Evolutionary conservation across 2,888 invertebrate genomes (phyloP).

Genomic region (Yponomeuta cagnagella): DNA sequence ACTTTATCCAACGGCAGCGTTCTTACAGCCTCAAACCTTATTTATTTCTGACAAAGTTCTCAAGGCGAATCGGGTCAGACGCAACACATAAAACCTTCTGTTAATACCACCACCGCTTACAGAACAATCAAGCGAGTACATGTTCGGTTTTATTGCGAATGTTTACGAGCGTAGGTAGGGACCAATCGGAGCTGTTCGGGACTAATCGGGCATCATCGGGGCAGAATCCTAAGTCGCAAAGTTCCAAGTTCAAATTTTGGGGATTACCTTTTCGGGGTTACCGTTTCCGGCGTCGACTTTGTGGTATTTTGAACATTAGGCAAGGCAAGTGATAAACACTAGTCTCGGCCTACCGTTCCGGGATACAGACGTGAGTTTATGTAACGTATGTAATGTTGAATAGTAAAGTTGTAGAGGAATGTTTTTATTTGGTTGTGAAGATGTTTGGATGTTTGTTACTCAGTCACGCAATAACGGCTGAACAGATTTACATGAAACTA

Average conservation of each 20-base stretch:
- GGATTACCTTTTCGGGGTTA: neutral
- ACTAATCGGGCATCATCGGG: neutral
- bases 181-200: neutral
- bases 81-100: neutral
- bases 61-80: neutral
- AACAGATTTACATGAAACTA: too few species aligned
- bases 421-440: too few species aligned
- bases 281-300: neutral
- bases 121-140: constrained; percentile 5
- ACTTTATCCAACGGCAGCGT: too few species aligned
- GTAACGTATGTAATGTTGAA: too few species aligned
- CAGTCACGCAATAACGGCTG: too few species aligned
- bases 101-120: constrained; percentile 2
- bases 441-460: too few species aligned
- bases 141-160: constrained; percentile 4
- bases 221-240: neutral
- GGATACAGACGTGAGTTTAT: too few species aligned
- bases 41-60: neutral
- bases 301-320: neutral
- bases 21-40: neutral
- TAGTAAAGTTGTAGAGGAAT: too few species aligned
- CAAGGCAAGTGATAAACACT: too few species aligned
- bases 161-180: constrained; percentile 3
- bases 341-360: too few species aligned
- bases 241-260: neutral